Evolutionary conservation across 2,888 invertebrate species (phyloP), one percentile per base, ranked within the genome.

Genomic region (Ectobius pallidus): DNA sequence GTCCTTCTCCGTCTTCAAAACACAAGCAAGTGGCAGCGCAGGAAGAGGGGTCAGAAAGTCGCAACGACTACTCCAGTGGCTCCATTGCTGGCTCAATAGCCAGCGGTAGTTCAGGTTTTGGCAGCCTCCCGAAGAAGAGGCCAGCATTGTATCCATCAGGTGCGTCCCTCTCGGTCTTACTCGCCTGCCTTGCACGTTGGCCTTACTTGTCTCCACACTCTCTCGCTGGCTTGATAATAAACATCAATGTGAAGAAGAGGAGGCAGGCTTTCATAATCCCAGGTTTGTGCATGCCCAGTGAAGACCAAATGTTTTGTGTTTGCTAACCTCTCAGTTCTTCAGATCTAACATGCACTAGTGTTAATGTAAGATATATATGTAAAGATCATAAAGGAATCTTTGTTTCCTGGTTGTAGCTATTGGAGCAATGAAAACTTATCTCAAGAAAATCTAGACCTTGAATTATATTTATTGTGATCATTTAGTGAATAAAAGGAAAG

Each of bases 71-170:
- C 27, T 87, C 88, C 79, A 88, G 87, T 77, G 86, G 86, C 58
- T 86, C 86, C 1, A 80, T 87, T 62, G 86, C 86, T 49, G 91
- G 91, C 76, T 88, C 87, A 72, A 87, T 88, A 78, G 88, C 88
- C 58, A 91, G 92, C 81, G 91, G 92, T 78, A 92, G 93, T 84
- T 93, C 94, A 77, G 94, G 94, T 78, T 94, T 94, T 85, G 93
- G 94, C 77, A 93, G 93, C 81, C 88, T 95, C 82, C 92, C 94
- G 78, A 93, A 93, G 84, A 88, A 88, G 81, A 87, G 91, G 83
- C 88, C 90, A 73, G 87, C 88, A 72, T 82, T 88, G 71, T 84
- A 87, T 77, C 80, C 85, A 74, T 87, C 87, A 75, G 87, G 87
- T 86, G 77, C 78, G 76, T 77, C 52, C 46, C 46, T 46, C 9